Percentiles rank a stretch among this genome's conserved stretches.
Conservation (phyloP, 2,888 invertebrate species). For the Harpalus rufipes region DNA sequence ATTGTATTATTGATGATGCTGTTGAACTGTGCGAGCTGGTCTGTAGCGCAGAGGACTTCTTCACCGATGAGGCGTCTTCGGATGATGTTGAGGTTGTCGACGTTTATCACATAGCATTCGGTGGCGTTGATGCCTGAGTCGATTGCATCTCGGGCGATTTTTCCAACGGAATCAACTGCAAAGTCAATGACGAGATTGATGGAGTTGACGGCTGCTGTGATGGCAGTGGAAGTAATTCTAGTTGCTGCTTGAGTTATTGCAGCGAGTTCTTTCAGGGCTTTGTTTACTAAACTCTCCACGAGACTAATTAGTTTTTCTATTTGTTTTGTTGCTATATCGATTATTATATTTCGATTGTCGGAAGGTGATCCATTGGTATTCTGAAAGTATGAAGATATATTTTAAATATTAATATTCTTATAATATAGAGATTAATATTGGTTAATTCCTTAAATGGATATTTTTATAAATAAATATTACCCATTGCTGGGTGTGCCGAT, state of each 20-base stretch:
- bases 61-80: constrained; percentile 13
- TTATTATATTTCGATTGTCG: not conserved
- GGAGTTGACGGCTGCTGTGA: constrained; percentile 13
- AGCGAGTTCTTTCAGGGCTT: not conserved
- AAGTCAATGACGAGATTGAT: constrained; percentile 41
- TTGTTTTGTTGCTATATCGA: constrained; percentile 21
- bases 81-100: constrained; percentile 32
- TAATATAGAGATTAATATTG: too few relatives aligned
- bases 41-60: constrained; percentile 36
- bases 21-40: constrained; percentile 21
- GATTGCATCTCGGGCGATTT: constrained; percentile 33
- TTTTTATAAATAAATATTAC: too few relatives aligned
- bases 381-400: not conserved
- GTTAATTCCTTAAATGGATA: too few relatives aligned
- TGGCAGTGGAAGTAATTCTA: constrained; percentile 20
- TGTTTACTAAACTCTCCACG: constrained; percentile 18
- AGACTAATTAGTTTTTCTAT: constrained; percentile 38
- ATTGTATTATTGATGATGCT: constrained; percentile 29
- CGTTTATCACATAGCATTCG: constrained; percentile 37
- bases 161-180: constrained; percentile 2
- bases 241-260: not conserved
- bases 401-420: too few relatives aligned
- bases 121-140: constrained; percentile 48
- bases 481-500: too few relatives aligned
- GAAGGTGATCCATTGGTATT: not conserved